Conservation (phyloP, 2,113 vertebrate species). For the Eidolon helvum region DNA sequence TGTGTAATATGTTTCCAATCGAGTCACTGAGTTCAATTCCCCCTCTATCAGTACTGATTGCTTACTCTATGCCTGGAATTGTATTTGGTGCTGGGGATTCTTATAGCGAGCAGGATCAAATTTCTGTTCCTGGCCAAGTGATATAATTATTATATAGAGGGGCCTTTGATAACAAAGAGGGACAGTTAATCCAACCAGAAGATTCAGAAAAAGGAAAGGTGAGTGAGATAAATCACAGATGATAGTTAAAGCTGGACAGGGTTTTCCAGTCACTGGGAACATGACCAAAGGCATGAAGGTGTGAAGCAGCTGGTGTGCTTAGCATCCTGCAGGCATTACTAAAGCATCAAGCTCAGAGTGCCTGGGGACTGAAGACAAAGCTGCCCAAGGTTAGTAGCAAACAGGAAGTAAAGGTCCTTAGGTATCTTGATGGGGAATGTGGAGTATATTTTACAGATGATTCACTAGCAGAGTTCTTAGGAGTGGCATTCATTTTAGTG, state of each 20-base stretch:
- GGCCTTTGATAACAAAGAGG: neutral
- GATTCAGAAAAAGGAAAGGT: neutral
- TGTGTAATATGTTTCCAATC: neutral
- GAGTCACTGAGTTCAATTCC: neutral
- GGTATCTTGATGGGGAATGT: neutral
- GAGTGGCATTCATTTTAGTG: conserved; percentile 34
- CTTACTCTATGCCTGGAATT: neutral
- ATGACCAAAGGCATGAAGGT: neutral
- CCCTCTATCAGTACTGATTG: neutral
- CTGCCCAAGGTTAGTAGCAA: neutral
- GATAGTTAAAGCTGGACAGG: neutral
- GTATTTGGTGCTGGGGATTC: neutral
- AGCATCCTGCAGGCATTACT: neutral
- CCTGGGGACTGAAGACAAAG: neutral
- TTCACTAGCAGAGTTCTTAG: neutral
- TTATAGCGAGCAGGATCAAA: neutral
- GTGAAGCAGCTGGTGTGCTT: neutral
- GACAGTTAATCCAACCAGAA: neutral
- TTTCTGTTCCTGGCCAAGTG: neutral
- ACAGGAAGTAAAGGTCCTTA: neutral
- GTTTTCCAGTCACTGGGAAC: neutral
- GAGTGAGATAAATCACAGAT: neutral
- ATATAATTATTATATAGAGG: neutral
- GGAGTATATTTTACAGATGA: neutral
- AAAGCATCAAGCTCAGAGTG: neutral